Evolutionary conservation across 2,113 vertebrate species (phyloP), one percentile per base, ranked within the genome.

Genomic region (Psophia crepitans): DNA sequence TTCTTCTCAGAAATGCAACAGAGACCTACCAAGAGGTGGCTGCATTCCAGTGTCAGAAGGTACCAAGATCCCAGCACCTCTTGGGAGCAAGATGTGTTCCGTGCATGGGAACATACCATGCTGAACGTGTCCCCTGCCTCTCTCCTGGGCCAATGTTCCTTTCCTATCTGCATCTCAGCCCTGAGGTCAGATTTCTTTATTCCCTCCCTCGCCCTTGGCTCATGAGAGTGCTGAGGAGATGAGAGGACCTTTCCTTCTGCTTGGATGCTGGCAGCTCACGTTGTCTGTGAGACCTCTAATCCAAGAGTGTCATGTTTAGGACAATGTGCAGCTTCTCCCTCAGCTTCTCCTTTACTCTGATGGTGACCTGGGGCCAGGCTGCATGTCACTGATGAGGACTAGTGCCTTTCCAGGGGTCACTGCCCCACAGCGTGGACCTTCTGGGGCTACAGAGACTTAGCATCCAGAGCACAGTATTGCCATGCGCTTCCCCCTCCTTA

Each of bases 161-260:
- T 74, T 82, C 69, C 57, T 32, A 78, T 68, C 89, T 71, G 30
- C 87, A 87, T 44, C 84, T 75, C 9, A 1, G 11, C 87, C 94
- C 81, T 44, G 27, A 92, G 87, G 94, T 82, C 77, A 79, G 81
- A 84, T 75, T 91, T 86, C 89, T 90, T 78, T 53, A 87, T 60
- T 84, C 44, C 39, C 26, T 83, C 71, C 87, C 75, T 90, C 12
- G 14, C 78, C 82, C 15, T 60, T 48, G 84, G 81, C 87, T 89
- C 41, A 43, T 37, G 54, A 30, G 51, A 41, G 18, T 12, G 41
- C 33, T 61, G 63, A 91, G 39, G 53, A 94, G 73, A 35, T 44
- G 66, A 76, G 68, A 95, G 41, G 49, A 81, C 56, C 74, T 87
- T n/a, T 54, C 32, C 43, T 49, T 8, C n/a, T 84, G 83, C 48